These are phyloP conservation scores for Drosophila flavopinicola DNA, from an alignment of 2,888 invertebrate genomes.

Conservation along the genomic window DNA sequence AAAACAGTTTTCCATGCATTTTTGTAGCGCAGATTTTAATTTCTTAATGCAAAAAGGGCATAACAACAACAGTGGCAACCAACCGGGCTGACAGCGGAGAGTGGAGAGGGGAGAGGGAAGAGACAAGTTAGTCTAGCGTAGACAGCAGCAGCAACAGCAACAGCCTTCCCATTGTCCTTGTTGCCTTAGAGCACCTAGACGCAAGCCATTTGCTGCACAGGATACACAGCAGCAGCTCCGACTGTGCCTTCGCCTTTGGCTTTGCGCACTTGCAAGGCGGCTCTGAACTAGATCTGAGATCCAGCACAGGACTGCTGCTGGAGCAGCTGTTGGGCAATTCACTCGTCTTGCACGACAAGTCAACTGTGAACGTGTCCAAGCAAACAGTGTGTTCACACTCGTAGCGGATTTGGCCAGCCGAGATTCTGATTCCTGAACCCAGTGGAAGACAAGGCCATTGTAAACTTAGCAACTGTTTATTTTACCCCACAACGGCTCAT, in stretches of 20 bases:
- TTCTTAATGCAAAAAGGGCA: constrained; percentile 78
- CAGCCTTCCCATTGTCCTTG: constrained; percentile 2
- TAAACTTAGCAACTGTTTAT: too few species aligned
- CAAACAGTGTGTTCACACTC: not conserved
- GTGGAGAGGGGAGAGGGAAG: not conserved
- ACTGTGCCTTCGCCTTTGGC: constrained; percentile 34
- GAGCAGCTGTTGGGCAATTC: constrained; percentile 23
- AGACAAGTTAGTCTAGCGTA: not conserved
- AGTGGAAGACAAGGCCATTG: too few species aligned
- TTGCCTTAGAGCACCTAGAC: constrained; percentile 19
- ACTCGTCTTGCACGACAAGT: constrained; percentile 18
- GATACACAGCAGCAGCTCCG: constrained; percentile 16
- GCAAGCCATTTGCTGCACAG: constrained; percentile 7
- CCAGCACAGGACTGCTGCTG: too few species aligned
- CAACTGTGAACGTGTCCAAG: constrained; percentile 7
- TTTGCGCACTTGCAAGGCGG: constrained; percentile 56
- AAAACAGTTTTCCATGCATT: constrained; percentile 51
- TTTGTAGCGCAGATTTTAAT: constrained; percentile 74
- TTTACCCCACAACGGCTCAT: too few species aligned
- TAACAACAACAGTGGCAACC: constrained; percentile 24
- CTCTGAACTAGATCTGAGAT: constrained; percentile 19
- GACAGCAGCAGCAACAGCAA: constrained; percentile 3
- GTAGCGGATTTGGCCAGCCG: constrained; percentile 3
- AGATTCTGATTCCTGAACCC: too few species aligned
- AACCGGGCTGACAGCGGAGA: not conserved